These are phyloP conservation scores for Takifugu bimaculatus DNA, from an alignment of 2,113 vertebrate species.

Conservation along the genomic window DNA sequence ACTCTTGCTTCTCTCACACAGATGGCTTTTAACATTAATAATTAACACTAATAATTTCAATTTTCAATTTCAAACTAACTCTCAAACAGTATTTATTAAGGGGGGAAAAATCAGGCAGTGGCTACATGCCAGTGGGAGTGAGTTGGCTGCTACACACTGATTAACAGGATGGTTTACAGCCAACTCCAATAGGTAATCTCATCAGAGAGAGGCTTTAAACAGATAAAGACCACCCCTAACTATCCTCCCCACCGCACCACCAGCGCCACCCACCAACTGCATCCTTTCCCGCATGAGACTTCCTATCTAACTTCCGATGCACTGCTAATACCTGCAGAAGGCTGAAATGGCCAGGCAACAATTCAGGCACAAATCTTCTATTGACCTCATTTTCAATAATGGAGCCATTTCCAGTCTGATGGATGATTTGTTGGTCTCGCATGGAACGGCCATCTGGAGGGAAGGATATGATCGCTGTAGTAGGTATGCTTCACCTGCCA, in stretches of 20 bases:
- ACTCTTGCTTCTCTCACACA: conserved; percentile 24
- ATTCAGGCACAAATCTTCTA: conserved; percentile 77
- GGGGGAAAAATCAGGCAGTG: conserved; percentile 47
- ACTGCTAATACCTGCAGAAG: conserved; percentile 77
- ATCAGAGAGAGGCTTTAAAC: conserved; percentile 75
- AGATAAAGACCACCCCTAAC: conserved; percentile 76
- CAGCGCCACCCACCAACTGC: conserved; percentile 39
- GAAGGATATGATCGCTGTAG: conserved; percentile 64
- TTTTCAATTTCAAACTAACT: background rate
- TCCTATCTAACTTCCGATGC: conserved; percentile 54
- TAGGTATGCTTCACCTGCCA: conserved; percentile 66
- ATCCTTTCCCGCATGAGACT: conserved; percentile 47
- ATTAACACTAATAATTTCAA: background rate
- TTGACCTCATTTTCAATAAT: conserved; percentile 85
- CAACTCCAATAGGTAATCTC: conserved; percentile 80
- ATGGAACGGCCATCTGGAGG: conserved; percentile 72
- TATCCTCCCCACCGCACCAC: conserved; percentile 11
- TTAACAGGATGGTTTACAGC: conserved; percentile 75
- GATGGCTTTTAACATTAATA: conserved; percentile 4
- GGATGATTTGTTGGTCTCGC: conserved; percentile 75
- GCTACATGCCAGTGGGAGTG: conserved; percentile 78
- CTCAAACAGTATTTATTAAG: background rate
- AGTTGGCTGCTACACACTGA: conserved; percentile 75
- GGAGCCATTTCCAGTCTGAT: conserved; percentile 74
- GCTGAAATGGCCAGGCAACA: conserved; percentile 52